Evolutionary conservation across 2,888 invertebrate species (phyloP), one percentile per base, ranked within the genome.

Genomic region (Ypsolopha sequella): DNA sequence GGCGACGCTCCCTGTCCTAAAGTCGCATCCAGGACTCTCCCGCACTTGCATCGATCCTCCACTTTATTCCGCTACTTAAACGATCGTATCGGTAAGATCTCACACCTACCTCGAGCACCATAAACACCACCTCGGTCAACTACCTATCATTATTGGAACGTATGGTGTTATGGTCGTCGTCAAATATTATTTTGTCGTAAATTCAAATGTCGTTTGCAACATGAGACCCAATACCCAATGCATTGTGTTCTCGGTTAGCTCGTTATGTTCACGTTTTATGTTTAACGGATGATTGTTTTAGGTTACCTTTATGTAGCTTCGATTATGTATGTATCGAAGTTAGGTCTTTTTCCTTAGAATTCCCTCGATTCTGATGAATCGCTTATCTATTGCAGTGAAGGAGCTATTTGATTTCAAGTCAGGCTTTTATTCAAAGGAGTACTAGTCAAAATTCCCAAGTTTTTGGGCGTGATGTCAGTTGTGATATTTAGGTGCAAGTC

Each of bases 1-100:
- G 63, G 58, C 64, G 70, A 62, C 67, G 63, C 74, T 77, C 77
- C 81, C 82, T 81, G 85, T 82, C 82, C 85, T 82, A 82, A 84
- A 11, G 10, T 14, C 48, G 48, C 48, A 35, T 46, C 47, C 47
- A 36, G 47, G 47, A 43, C 13, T 33, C 80, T 74, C 73, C 76
- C 81, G 77, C 67, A 62, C 58, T 62, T 59, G 63, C 66, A 62
- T 24, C 24, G 2, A 24, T 4, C 24, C 24, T 24, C 24, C 38
- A 14, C 14, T 34, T 48, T 24, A 24, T 4, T 24, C 24, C 24
- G 24, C 24, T 24, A 24, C 24, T 24, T 24, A 24, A 24, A 24
- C 24, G 24, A 24, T 24, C 24, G 24, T 4, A 24, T 24, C 24
- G 24, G 24, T 24, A 24, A 24, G 24, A 24, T 24, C 24, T 24